Percentiles rank a stretch among this genome's conserved stretches.
Conservation (phyloP, 2,113 vertebrate genomes). For the Saguinus imperator region DNA sequence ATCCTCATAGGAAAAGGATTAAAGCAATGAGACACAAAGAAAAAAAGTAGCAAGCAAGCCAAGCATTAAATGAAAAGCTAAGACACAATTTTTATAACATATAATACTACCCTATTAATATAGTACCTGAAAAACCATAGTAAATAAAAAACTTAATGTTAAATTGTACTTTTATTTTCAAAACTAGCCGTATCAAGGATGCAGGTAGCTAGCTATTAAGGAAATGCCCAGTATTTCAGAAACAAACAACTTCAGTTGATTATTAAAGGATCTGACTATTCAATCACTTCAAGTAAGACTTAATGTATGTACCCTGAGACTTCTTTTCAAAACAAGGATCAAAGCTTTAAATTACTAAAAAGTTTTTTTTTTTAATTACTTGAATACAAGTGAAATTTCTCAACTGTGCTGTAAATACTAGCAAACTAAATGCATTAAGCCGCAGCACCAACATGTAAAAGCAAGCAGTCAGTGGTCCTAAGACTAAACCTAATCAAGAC, state of each 20-base stretch:
- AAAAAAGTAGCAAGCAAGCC: background rate
- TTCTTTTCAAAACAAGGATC: background rate
- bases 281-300: background rate
- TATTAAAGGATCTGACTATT: background rate
- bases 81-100: background rate
- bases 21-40: background rate
- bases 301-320: background rate
- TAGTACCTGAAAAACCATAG: background rate
- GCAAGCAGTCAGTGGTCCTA: background rate
- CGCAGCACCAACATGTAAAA: background rate
- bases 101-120: background rate
- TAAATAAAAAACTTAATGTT: constrained; percentile 27
- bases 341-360: constrained; percentile 1
- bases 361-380: background rate
- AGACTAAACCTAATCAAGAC: background rate
- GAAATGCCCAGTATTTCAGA: background rate
- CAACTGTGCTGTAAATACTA: background rate
- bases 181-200: background rate
- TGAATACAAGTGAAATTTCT: constrained; percentile 4
- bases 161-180: constrained; percentile 20
- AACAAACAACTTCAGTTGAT: background rate
- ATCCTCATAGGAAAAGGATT: constrained; percentile 10
- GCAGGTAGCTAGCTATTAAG: background rate
- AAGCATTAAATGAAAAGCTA: constrained; percentile 41
- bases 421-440: background rate